A percentile compares a stretch with the other conserved stretches of the same genome.
Evolutionary conservation across 2,113 vertebrate species (phyloP).

Genomic region (Phocoena sinus): DNA sequence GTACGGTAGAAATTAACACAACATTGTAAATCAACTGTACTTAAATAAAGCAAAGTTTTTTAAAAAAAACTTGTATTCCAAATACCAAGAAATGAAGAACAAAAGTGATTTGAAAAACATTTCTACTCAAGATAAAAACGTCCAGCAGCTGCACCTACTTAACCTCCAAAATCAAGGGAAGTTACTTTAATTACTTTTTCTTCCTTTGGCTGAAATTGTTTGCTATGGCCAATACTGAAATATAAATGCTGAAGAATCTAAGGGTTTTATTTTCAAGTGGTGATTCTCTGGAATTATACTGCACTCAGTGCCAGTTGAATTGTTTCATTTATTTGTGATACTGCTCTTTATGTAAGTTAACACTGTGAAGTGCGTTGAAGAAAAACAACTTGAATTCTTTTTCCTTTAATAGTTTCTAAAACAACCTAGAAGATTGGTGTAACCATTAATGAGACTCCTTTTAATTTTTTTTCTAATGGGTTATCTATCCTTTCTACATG

Average conservation of each 20-base stretch:
- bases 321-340: neutral
- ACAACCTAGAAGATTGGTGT: neutral
- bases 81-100: neutral
- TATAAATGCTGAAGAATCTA: neutral
- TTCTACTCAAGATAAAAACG: neutral
- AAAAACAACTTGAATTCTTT: constrained; percentile 15
- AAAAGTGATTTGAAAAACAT: neutral
- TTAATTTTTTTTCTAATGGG: constrained; percentile 43
- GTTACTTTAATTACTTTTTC: neutral
- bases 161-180: neutral
- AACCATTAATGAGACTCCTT: neutral
- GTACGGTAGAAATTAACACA: neutral
- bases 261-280: neutral
- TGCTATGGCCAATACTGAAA: neutral
- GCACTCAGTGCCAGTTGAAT: neutral
- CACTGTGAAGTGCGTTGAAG: constrained; percentile 12
- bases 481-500: neutral
- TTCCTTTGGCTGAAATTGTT: constrained; percentile 2
- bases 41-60: neutral
- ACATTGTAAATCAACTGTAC: neutral
- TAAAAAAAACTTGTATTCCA: neutral
- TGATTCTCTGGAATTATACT: constrained; percentile 6
- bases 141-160: neutral
- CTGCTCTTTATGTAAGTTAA: constrained; percentile 37
- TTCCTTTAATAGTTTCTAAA: constrained; percentile 25